A percentile compares a stretch with the other conserved stretches of the same genome.
These are phyloP conservation scores for Oscheius sp. DNA, from an alignment of 2,888 invertebrate genomes.

Conservation along the genomic window DNA sequence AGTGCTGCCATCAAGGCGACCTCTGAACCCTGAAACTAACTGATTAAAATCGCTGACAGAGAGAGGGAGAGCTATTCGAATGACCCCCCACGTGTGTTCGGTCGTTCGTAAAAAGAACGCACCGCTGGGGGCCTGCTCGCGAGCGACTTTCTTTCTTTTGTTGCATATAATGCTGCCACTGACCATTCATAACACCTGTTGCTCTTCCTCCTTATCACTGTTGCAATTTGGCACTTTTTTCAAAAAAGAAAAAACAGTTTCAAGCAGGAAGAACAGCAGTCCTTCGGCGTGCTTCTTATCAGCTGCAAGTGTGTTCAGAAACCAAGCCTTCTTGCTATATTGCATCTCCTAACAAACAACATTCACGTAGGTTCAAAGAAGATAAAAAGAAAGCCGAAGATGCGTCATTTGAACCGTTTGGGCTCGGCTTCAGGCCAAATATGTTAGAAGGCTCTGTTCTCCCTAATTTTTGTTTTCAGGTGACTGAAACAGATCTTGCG, in stretches of 20 bases:
- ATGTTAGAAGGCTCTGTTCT: slow-evolving; percentile 7
- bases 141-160: slow-evolving; percentile 21
- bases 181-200: too few species aligned
- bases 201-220: too few species aligned
- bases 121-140: slow-evolving; percentile 13
- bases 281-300: slow-evolving; percentile 3
- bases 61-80: not conserved
- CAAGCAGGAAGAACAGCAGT: not conserved
- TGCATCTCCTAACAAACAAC: too few species aligned
- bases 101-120: slow-evolving; percentile 9
- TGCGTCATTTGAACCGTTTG: not conserved
- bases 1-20: not conserved
- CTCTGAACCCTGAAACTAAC: slow-evolving; percentile 15
- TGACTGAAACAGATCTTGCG: not conserved
- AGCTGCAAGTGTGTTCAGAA: slow-evolving; percentile 14
- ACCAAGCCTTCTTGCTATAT: not conserved
- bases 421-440: not conserved
- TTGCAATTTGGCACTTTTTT: too few species aligned
- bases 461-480: slow-evolving; percentile 18
- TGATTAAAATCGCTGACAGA: slow-evolving; percentile 22
- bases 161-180: slow-evolving; percentile 20
- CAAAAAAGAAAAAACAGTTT: too few species aligned
- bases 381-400: too few species aligned
- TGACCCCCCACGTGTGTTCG: not conserved
- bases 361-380: too few species aligned